phyloP scores from a whole-genome alignment of 2,888 invertebrate species.

The Chrysolina oricalcia region DNA sequence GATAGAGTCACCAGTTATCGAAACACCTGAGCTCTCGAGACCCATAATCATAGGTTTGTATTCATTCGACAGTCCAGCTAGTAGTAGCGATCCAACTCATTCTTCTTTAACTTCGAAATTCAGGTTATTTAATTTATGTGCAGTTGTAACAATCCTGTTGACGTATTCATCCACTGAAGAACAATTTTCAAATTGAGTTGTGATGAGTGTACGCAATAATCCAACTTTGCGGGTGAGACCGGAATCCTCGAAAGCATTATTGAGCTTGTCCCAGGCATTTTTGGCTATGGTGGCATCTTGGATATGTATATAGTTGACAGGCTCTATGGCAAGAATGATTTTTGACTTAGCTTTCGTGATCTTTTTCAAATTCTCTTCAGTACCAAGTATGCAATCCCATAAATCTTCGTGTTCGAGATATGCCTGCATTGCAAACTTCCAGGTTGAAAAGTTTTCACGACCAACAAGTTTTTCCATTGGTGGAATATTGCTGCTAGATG shows the following conservation, averaged over 20 bases:
- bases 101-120: background rate
- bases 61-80: background rate
- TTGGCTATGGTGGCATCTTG: background rate
- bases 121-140: background rate
- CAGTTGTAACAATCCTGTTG: slow-evolving; percentile 18
- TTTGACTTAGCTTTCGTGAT: no score
- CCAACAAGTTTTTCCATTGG: no score
- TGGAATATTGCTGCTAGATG: no score
- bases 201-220: slow-evolving; percentile 20
- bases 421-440: no score
- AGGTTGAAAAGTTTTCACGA: no score
- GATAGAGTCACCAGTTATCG: background rate
- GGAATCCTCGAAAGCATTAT: slow-evolving; percentile 10
- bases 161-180: slow-evolving; percentile 29
- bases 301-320: background rate
- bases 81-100: background rate
- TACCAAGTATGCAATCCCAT: no score
- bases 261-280: background rate
- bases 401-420: no score
- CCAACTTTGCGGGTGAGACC: slow-evolving; percentile 34
- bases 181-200: slow-evolving; percentile 29
- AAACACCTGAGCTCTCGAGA: background rate
- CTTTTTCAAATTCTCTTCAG: no score
- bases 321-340: no score
- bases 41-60: no score